Conservation (phyloP, 2,797 vertebrate genomes). For the Lophotriccus pileatus region DNA sequence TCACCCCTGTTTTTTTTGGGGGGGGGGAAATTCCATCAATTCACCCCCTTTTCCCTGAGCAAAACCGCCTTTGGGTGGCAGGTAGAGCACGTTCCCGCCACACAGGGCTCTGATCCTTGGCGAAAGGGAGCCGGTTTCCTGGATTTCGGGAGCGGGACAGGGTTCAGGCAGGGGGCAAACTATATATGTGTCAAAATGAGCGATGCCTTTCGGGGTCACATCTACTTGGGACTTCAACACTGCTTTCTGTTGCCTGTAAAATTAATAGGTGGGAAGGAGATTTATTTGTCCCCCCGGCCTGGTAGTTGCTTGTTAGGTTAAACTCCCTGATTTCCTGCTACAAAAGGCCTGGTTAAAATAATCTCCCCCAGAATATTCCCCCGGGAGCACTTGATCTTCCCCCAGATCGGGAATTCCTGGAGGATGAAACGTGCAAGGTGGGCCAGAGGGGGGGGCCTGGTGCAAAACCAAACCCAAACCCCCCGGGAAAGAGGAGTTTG, state of each 20-base stretch:
- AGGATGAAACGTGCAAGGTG: background rate
- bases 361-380: conserved; percentile 75
- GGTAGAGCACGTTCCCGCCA: conserved; percentile 2
- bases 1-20: fast-evolving
- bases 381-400: conserved; percentile 72
- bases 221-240: conserved; percentile 76
- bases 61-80: background rate
- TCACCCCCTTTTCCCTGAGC: background rate
- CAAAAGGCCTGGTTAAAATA: conserved; percentile 82
- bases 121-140: conserved; percentile 67
- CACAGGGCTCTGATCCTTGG: conserved; percentile 20
- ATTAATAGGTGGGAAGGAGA: conserved; percentile 82
- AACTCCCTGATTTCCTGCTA: conserved; percentile 82
- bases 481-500: background rate
- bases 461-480: background rate
- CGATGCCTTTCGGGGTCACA: conserved; percentile 77
- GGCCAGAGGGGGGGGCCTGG: background rate
- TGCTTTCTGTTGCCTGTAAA: conserved; percentile 78
- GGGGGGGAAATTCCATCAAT: background rate
- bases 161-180: conserved; percentile 77
- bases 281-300: conserved; percentile 78
- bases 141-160: conserved; percentile 73
- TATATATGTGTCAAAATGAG: conserved; percentile 80
- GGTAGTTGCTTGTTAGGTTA: conserved; percentile 81
- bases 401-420: background rate